These are phyloP conservation scores for Polyergus mexicanus DNA, from an alignment of 1,140 invertebrate genomes.

Conservation along the genomic window DNA sequence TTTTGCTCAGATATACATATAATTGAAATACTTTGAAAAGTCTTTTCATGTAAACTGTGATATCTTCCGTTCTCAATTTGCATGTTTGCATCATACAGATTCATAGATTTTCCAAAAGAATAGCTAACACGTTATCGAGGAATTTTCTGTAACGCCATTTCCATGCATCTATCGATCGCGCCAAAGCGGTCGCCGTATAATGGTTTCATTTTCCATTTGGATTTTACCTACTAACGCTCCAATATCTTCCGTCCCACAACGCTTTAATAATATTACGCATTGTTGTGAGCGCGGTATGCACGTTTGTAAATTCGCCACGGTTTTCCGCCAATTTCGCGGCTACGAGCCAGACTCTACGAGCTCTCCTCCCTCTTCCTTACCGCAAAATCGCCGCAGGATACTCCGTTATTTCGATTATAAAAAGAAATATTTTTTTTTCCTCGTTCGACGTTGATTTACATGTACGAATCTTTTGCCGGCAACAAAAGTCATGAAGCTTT, in stretches of 20 bases:
- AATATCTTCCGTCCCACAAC: conserved; percentile 42
- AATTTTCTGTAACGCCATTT: conserved; percentile 49
- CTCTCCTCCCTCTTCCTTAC: conserved; percentile 45
- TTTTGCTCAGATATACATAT: background rate
- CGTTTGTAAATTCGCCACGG: conserved; percentile 68
- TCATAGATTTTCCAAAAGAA: conserved; percentile 10
- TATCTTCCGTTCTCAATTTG: background rate
- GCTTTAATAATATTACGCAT: conserved; percentile 70
- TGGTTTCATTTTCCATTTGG: conserved; percentile 63
- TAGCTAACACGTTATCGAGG: background rate
- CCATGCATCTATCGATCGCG: conserved; percentile 59
- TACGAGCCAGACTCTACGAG: conserved; percentile 52
- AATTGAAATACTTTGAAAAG: background rate
- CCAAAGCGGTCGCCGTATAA: conserved; percentile 42
- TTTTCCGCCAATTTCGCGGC: conserved; percentile 69
- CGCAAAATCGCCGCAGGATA: conserved; percentile 49
- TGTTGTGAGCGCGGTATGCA: conserved; percentile 67
- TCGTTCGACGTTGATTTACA: conserved; percentile 27
- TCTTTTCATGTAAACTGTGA: background rate
- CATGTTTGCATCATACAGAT: background rate
- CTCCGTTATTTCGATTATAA: conserved; percentile 60
- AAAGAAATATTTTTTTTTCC: conserved; percentile 30
- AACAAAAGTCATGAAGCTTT: conserved; percentile 17
- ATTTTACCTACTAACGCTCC: conserved; percentile 28
- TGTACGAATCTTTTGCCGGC: background rate